phyloP scores from a whole-genome alignment of 2,888 invertebrate genomes.

The Clusia tigrina region DNA sequence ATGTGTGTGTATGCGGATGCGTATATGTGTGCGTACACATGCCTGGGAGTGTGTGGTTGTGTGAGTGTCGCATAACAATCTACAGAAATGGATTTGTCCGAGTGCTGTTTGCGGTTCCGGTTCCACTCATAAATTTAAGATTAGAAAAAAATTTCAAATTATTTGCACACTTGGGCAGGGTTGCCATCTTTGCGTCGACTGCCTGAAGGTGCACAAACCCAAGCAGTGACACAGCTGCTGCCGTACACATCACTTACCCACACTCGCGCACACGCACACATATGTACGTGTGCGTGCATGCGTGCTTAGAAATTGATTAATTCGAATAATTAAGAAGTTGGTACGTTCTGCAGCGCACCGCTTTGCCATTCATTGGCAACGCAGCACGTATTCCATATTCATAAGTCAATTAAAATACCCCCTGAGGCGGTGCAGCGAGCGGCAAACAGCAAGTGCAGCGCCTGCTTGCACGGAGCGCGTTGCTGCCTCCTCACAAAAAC shows the following conservation, averaged over 20 bases:
- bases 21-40: background rate
- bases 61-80: no score
- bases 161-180: constrained; percentile 16
- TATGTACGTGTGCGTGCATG: background rate
- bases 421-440: constrained; percentile 1
- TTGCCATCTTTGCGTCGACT: background rate
- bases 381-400: constrained; percentile 23
- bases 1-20: background rate
- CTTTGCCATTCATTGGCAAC: background rate
- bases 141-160: constrained; percentile 31
- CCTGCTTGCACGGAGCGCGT: background rate
- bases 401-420: constrained; percentile 31
- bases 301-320: constrained; percentile 25
- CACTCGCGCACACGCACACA: background rate
- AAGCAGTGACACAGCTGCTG: no score
- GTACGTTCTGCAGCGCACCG: background rate
- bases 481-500: constrained; percentile 24
- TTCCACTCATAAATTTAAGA: constrained; percentile 33
- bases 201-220: constrained; percentile 7
- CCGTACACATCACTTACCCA: no score
- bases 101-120: constrained; percentile 23
- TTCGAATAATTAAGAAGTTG: constrained; percentile 28
- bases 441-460: constrained; percentile 3
- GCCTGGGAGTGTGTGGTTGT: background rate
- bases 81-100: background rate